Conservation (phyloP, 2,113 vertebrate species). For the Hemicordylus capensis region DNA sequence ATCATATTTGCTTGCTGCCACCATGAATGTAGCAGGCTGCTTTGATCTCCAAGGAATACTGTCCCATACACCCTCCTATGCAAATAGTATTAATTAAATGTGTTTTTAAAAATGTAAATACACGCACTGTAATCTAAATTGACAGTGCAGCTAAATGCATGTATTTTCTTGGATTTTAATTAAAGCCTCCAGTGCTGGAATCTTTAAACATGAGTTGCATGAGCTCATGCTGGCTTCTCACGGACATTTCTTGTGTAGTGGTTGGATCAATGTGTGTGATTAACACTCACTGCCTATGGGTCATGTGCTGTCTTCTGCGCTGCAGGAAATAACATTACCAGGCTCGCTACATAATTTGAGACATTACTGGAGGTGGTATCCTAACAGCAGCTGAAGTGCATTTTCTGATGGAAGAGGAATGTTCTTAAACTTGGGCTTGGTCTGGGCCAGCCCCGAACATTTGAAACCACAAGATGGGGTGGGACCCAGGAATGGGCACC, state of each 20-base stretch:
- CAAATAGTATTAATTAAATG: slow-evolving; percentile 45
- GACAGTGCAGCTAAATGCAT: slow-evolving; percentile 38
- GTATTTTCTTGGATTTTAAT: slow-evolving; percentile 37
- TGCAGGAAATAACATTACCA: background rate
- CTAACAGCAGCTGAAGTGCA: background rate
- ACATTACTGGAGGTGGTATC: no score
- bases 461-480: no score
- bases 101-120: slow-evolving; percentile 26
- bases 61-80: background rate
- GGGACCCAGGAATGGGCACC: no score
- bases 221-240: background rate
- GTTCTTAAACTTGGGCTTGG: no score
- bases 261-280: background rate
- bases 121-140: slow-evolving; percentile 15
- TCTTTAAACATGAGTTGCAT: background rate
- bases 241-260: background rate
- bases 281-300: fast-evolving
- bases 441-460: no score
- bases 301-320: background rate
- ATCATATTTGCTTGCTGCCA: background rate
- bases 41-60: background rate
- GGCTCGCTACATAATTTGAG: no score
- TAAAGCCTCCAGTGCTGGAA: slow-evolving; percentile 26
- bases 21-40: no score
- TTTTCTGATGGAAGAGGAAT: background rate